A percentile compares a stretch with the other conserved stretches of the same genome.
These are phyloP conservation scores for Salvelinus namaycush DNA, from an alignment of 2,113 vertebrate species.

Conservation along the genomic window DNA sequence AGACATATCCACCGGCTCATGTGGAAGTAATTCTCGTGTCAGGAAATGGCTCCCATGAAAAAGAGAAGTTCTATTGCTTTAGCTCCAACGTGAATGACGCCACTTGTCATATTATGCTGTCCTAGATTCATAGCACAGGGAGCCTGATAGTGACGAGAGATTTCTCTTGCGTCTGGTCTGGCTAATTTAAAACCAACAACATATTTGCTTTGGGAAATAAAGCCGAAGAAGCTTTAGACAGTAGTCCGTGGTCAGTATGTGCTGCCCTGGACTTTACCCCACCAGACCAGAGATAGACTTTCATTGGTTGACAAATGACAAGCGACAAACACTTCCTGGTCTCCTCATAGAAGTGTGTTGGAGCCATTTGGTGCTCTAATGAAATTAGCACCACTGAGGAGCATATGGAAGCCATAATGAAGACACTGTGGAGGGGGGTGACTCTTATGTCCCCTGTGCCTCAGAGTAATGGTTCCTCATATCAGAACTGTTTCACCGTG, in stretches of 20 bases:
- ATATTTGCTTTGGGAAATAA: constrained; percentile 39
- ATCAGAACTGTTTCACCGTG: not conserved
- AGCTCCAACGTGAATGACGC: constrained; percentile 11
- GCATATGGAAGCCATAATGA: constrained; percentile 7
- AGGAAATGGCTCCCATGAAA: constrained; percentile 38
- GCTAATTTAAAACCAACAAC: constrained; percentile 13
- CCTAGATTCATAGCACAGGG: constrained; percentile 10
- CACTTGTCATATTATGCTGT: constrained; percentile 16
- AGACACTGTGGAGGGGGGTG: too few species aligned
- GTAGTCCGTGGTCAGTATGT: too few species aligned
- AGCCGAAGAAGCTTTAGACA: constrained; percentile 14
- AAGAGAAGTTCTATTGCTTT: constrained; percentile 27
- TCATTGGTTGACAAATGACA: constrained; percentile 12
- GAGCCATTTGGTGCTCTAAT: not conserved
- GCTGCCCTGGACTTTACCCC: too few species aligned
- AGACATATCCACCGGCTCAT: constrained; percentile 29
- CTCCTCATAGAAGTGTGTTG: not conserved
- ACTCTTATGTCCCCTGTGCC: too few species aligned
- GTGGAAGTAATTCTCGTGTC: constrained; percentile 34
- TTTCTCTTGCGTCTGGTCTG: not conserved
- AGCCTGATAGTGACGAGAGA: not conserved
- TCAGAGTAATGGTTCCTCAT: too few species aligned
- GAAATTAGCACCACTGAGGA: not conserved
- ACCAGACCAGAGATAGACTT: not conserved
- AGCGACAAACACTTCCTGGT: not conserved